Evolutionary conservation across 1,140 invertebrate species (phyloP).

Genomic region (Bombus pyrosoma): DNA sequence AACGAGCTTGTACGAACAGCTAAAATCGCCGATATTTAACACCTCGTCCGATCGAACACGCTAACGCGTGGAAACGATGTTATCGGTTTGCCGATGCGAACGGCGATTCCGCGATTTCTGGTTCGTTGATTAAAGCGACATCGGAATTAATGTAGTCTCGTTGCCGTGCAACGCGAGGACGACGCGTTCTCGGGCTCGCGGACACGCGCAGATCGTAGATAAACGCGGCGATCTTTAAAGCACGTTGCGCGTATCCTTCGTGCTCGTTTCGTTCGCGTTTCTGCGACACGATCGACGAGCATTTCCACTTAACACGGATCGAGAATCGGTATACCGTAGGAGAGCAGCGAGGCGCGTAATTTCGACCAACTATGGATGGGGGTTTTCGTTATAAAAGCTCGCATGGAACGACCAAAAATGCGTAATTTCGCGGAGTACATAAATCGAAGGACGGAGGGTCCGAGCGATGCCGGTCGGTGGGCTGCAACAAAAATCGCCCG

Average conservation of each 20-base stretch:
- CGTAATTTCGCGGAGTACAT: not conserved
- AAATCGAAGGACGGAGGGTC: conserved; percentile 19
- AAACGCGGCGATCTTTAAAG: conserved; percentile 26
- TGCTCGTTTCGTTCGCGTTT: not conserved
- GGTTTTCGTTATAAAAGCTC: not conserved
- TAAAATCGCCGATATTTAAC: conserved; percentile 38
- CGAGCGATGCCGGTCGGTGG: conserved; percentile 25
- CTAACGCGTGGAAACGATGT: conserved; percentile 26
- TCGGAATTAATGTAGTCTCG: conserved; percentile 35
- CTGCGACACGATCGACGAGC: not conserved
- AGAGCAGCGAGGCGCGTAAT: not conserved
- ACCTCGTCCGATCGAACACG: conserved; percentile 11
- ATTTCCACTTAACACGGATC: not conserved
- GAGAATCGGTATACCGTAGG: not conserved
- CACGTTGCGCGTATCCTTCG: not conserved
- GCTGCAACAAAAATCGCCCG: conserved; percentile 5
- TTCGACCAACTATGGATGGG: not conserved
- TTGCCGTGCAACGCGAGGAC: not conserved
- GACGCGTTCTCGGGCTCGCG: too few species aligned
- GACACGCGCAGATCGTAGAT: conserved; percentile 22
- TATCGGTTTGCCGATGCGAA: not conserved
- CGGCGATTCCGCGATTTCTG: conserved; percentile 33
- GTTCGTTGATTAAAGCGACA: conserved; percentile 21
- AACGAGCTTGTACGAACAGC: conserved; percentile 19
- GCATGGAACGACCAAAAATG: not conserved